Evolutionary conservation across 2,113 vertebrate genomes (phyloP), one percentile per base, ranked within the genome.

Genomic region (Hydrolagus affinis): DNA sequence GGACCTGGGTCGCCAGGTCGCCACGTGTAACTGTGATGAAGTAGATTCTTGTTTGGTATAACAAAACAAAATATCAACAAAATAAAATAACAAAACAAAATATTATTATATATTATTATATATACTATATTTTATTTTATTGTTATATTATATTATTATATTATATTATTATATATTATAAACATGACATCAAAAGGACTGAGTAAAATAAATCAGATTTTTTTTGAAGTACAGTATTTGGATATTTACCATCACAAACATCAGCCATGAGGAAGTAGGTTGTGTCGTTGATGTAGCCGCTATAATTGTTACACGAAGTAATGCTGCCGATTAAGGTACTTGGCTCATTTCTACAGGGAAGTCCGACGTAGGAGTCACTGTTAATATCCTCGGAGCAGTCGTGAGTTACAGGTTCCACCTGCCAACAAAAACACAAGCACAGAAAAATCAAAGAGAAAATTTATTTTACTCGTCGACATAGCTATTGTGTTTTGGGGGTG

Each of bases 281-380:
- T 8, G 92, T 96, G 88, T 94, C 90, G 86, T 93, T 98, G 87
- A 99, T 97, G 87, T 92, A 94, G 77, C 97, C 97, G 4, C 94
- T 90, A 1, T 90, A 85, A 72, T 90, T 88, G 76, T 89, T 89
- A 70, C 95, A 87, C 6, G 94, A 96, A 0, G 97, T 97, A 88
- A 99, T 89, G 2, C 71, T 96, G 87, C 97, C 97, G 68, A 97
- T 93, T 87, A 98, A 90, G 32, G 92, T 90, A 15, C 90, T 94
- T 76, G 90, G 90, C 74, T 90, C 88, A 86, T 86, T 85, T 11
- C 62, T 12, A n/a, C 94, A 91, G 7, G 44, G 64, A 21, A 23
- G 0, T 8, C 86, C 73, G 57, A 85, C 77, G 60, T 90, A 89
- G 0, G 86, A 11, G 12, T 86, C 85, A 25, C 62, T 44, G 78